Evolutionary conservation across 92 coral and sea anemone species (phyloP).

Genomic region (Plumapathes pennacea): DNA sequence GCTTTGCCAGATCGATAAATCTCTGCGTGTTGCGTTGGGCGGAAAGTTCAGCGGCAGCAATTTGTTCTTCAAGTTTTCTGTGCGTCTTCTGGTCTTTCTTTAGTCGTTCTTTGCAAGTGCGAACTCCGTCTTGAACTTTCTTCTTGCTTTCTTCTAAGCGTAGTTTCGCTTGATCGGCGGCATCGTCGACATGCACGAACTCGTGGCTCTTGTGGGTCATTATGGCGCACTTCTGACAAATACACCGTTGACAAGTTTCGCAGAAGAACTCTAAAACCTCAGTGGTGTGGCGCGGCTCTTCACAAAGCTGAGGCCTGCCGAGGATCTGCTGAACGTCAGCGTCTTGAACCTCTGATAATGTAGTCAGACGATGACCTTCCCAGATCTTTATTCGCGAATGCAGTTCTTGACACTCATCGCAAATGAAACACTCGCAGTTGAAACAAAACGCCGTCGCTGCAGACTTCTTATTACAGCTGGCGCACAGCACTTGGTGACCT

Average conservation of each 20-base stretch:
- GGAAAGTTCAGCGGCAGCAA: constrained; percentile 13
- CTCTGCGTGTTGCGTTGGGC: constrained; percentile 24
- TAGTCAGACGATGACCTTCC: constrained; percentile 39
- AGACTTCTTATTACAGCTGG: constrained; percentile 39
- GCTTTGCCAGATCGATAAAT: constrained; percentile 28
- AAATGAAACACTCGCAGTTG: constrained; percentile 57
- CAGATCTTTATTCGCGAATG: constrained; percentile 44
- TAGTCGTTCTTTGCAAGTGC: background rate
- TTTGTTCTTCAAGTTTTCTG: constrained; percentile 16
- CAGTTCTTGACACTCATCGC: constrained; percentile 43
- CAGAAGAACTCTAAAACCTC: constrained; percentile 48
- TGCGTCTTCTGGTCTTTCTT: constrained; percentile 8
- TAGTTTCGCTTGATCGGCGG: constrained; percentile 12
- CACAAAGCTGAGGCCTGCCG: constrained; percentile 41
- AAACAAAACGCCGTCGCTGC: constrained; percentile 46
- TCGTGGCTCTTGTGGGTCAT: constrained; percentile 31
- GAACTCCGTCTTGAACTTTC: constrained; percentile 22
- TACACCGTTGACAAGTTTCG: constrained; percentile 33
- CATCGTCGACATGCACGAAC: constrained; percentile 30
- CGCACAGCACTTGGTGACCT: constrained; percentile 32
- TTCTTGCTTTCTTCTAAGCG: constrained; percentile 24
- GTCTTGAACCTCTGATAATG: constrained; percentile 24
- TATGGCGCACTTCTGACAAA: constrained; percentile 57
- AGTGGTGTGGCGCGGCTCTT: constrained; percentile 39
- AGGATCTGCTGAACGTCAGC: constrained; percentile 47